These are phyloP conservation scores for Trinectes maculatus DNA, from an alignment of 2,113 vertebrate genomes.

Conservation along the genomic window DNA sequence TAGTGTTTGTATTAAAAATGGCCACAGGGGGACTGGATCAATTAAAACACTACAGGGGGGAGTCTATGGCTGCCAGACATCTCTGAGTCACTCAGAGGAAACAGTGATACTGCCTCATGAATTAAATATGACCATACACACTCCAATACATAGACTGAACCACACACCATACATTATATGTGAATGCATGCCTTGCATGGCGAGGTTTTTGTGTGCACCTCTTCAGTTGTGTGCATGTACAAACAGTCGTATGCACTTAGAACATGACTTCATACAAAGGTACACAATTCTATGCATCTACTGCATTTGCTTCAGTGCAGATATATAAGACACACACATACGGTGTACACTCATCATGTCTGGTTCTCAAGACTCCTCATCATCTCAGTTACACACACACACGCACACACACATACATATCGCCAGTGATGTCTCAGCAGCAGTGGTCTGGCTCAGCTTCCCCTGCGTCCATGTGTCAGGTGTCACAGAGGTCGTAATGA, in stretches of 20 bases:
- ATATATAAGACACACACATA: conserved; percentile 15
- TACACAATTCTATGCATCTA: neutral
- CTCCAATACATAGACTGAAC: conserved; percentile 11
- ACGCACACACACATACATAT: conserved; percentile 14
- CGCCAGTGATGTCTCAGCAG: conserved; percentile 39
- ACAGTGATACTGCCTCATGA: conserved; percentile 64
- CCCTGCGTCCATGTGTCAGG: conserved; percentile 42
- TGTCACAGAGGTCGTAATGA: conserved; percentile 53
- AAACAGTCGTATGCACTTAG: neutral
- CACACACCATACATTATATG: neutral
- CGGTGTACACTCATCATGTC: conserved; percentile 1
- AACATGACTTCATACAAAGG: neutral
- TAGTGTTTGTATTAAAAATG: conserved; percentile 53
- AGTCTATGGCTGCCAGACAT: conserved; percentile 68
- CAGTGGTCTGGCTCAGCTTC: conserved; percentile 33
- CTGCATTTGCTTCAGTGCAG: conserved; percentile 6
- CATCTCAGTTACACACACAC: conserved; percentile 37
- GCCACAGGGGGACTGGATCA: conserved; percentile 52
- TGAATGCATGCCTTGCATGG: neutral
- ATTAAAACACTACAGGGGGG: conserved; percentile 72
- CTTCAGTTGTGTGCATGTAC: neutral
- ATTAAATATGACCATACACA: conserved; percentile 64
- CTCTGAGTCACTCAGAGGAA: conserved; percentile 53
- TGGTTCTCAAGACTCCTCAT: conserved; percentile 21
- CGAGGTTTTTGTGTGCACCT: neutral